Evolutionary conservation across 64 coral and sea anemone species (phyloP).

Genomic region (Montipora sp.): DNA sequence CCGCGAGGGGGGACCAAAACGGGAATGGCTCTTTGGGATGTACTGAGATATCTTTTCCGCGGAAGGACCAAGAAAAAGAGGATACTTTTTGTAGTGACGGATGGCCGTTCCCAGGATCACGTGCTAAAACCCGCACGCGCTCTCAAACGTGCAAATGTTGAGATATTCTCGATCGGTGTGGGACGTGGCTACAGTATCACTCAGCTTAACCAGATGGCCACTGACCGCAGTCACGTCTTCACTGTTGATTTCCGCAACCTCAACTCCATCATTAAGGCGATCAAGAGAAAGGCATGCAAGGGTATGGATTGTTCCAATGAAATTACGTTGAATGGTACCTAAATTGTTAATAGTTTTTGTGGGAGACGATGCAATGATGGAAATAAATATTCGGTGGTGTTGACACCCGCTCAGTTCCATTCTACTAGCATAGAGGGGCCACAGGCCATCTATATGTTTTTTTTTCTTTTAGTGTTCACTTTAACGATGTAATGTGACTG

Average conservation of each 20-base stretch:
- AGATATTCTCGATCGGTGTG: conserved; percentile 40
- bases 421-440: no score
- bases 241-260: conserved; percentile 65
- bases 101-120: conserved; percentile 52
- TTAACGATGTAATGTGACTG: background rate
- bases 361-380: no score
- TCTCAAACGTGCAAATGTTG: conserved; percentile 42
- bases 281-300: conserved; percentile 69
- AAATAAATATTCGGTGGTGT: no score
- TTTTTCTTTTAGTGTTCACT: background rate
- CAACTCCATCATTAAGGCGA: conserved; percentile 50
- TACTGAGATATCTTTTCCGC: conserved; percentile 20
- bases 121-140: conserved; percentile 26
- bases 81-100: conserved; percentile 34
- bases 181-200: conserved; percentile 43
- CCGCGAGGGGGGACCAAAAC: conserved; percentile 53
- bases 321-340: background rate
- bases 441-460: no score
- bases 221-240: conserved; percentile 62
- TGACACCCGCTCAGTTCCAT: background rate
- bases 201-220: conserved; percentile 28
- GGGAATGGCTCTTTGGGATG: conserved; percentile 63
- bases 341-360: background rate
- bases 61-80: conserved; percentile 15
- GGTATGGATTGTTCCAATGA: conserved; percentile 3